Evolutionary conservation across 2,888 invertebrate genomes (phyloP).

Genomic region (Cephus pygmeus): DNA sequence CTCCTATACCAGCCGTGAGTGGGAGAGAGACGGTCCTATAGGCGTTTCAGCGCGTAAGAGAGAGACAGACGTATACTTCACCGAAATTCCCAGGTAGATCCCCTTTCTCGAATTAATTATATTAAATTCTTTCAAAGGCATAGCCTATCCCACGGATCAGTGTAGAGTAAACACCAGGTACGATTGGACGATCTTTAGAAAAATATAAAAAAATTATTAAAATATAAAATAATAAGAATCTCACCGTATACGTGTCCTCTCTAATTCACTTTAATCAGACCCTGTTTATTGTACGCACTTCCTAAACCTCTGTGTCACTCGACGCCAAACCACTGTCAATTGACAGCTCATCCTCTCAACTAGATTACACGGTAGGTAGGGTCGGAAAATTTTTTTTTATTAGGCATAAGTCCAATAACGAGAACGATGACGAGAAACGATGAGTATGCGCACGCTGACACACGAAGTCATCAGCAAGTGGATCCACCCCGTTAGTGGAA

Average conservation of each 20-base stretch:
- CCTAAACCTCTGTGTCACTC: neutral
- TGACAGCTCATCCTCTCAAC: neutral
- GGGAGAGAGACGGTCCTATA: neutral
- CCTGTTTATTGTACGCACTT: neutral
- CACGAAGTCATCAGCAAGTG: neutral
- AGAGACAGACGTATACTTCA: neutral
- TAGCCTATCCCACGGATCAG: neutral
- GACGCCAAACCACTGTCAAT: neutral
- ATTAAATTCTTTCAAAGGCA: neutral
- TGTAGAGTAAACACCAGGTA: too few relatives aligned
- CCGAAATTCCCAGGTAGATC: neutral
- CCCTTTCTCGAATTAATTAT: neutral
- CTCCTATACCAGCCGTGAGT: neutral
- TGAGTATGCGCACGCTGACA: neutral
- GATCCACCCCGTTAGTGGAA: neutral
- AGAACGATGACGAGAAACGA: conserved; percentile 1
- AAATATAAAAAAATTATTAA: neutral
- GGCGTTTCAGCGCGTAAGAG: neutral
- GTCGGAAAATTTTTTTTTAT: neutral
- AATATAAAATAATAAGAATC: neutral
- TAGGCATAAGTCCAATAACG: neutral
- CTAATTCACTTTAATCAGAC: neutral
- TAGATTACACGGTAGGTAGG: neutral
- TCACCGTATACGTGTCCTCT: neutral
- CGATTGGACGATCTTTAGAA: too few relatives aligned